Evolutionary conservation across 1,140 invertebrate genomes (phyloP), one percentile per base, ranked within the genome.

Genomic region (Chironomus tepperi): DNA sequence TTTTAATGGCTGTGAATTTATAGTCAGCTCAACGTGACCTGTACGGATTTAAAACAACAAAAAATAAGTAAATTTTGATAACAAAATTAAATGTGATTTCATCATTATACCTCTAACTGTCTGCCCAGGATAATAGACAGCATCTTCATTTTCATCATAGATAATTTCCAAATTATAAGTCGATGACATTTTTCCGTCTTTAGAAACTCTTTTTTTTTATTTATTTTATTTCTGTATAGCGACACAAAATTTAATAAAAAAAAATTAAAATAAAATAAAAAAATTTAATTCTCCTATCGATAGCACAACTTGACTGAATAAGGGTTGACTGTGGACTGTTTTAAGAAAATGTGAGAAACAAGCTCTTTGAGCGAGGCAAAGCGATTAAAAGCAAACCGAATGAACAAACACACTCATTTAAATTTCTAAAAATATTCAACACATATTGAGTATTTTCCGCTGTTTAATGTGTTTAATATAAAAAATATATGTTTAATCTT

Each of bases 401-500:
- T 12, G 47, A 34, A 57, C 47, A 57, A 57, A 57, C 12, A 57
- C 47, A 57, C 9, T 57, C 47, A 57, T 57, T 57, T n/a, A 57
- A 57, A 57, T 57, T 57, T 57, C 47, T 57, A 57, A 57, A 57
- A 57, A 57, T 57, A 57, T 57, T 57, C 47, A 57, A 57, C 47
- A 57, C 47, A 57, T 57, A n/a, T 57, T 57, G n/a, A 57, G 47
- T 57, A 34, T 34, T 34, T 57, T 57, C n/a, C 47, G 47, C n/a
- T 57, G 47, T 57, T 57, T 57, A 57, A 57, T 57, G 47, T 34
- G 24, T 34, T 34, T 34, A 34, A 34, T 34, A 34, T 34, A 34
- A 34, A 34, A 34, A n/a, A 57, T n/a, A n/a, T 57, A 57, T 57
- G 47, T 57, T 57, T 12, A 57, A 57, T 12, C 47, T 57, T 57